A percentile compares a stretch with the other conserved stretches of the same genome.
Evolutionary conservation across 2,797 vertebrate species (phyloP).

Genomic region (Hyperoplus lanceolatus): DNA sequence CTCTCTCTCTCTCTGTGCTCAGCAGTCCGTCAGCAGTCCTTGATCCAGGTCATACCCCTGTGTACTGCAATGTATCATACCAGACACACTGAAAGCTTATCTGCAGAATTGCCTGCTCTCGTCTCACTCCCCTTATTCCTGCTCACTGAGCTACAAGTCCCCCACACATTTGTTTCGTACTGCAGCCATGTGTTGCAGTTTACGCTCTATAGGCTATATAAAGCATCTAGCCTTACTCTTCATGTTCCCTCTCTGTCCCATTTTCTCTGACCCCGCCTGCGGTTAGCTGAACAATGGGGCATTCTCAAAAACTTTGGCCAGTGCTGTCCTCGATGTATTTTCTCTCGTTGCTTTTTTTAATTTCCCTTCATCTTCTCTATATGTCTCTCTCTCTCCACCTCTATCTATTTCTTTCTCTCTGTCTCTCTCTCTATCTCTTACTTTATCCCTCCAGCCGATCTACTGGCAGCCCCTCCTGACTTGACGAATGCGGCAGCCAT

Average conservation of each 20-base stretch:
- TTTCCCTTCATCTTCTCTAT: background rate
- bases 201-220: background rate
- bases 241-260: background rate
- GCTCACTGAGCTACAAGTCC: constrained; percentile 85
- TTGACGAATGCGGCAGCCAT: constrained; percentile 94
- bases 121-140: constrained; percentile 42
- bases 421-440: background rate
- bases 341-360: background rate
- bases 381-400: background rate
- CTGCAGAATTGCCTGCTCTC: constrained; percentile 37
- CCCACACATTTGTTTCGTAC: constrained; percentile 86
- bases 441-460: constrained; percentile 82
- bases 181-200: constrained; percentile 86
- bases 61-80: constrained; percentile 47
- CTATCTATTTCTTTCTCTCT: too few relatives aligned
- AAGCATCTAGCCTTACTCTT: constrained; percentile 1
- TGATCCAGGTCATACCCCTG: constrained; percentile 52
- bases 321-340: background rate
- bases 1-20: background rate
- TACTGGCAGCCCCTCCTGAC: constrained; percentile 92
- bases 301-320: background rate
- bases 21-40: constrained; percentile 36
- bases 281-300: background rate
- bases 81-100: constrained; percentile 58
- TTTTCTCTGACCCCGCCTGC: background rate